Percentiles rank a stretch among this genome's conserved stretches.
Conservation (phyloP, 2,113 vertebrate species). For the Scopus umbretta region DNA sequence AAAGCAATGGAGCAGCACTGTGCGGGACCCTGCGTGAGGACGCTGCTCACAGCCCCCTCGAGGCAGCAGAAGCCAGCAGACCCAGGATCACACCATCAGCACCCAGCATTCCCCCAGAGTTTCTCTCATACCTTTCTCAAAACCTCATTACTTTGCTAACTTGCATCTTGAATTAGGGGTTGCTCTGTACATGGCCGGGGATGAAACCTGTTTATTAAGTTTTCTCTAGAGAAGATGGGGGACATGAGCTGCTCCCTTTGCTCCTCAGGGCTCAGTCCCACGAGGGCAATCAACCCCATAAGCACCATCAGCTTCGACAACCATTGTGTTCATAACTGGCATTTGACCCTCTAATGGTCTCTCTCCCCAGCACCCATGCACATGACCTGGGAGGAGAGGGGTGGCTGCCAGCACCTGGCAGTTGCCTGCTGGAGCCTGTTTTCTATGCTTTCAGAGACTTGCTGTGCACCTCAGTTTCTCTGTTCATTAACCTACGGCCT, state of each 20-base stretch:
- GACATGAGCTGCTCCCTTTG: fast-evolving
- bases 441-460: not conserved
- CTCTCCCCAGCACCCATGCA: not conserved
- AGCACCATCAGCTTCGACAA: not conserved
- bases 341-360: not conserved
- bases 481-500: not conserved
- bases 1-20: fast-evolving
- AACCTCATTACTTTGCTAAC: not conserved
- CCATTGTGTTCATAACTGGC: not conserved
- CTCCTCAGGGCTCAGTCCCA: not conserved
- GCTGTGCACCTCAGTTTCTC: not conserved
- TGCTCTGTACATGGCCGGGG: not conserved
- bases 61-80: not conserved
- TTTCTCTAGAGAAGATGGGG: not conserved
- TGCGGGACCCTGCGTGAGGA: not conserved
- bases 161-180: fast-evolving
- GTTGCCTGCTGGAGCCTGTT: not conserved
- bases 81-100: not conserved
- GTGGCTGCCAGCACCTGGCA: not conserved
- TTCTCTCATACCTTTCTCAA: not conserved
- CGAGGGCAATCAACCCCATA: fast-evolving
- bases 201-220: fast-evolving
- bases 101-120: fast-evolving
- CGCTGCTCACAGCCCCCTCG: not conserved
- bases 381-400: not conserved